Evolutionary conservation across 1,140 invertebrate species (phyloP), one percentile per base, ranked within the genome.

Genomic region (Drosophila ironensis): DNA sequence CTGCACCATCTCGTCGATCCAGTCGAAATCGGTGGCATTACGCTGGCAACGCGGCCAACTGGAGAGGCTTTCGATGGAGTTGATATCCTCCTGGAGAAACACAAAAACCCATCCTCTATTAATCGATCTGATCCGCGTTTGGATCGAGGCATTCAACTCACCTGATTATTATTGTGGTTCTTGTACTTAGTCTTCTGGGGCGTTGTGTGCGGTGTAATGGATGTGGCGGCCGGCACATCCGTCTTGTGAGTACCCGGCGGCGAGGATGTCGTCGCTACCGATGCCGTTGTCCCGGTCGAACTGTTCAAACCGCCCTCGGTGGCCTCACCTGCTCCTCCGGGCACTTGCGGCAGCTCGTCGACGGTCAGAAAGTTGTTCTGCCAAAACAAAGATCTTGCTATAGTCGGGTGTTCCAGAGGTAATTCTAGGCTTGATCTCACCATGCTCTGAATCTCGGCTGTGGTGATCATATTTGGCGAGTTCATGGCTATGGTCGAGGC

Each of bases 51-150:
- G 38, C 11, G 70, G 59, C 5, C 56, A 74, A 52, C 84, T 88
- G 9, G 74, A 59, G 54, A 89, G 64, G 60, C 88, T 89, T 41
- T 89, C 84, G 14, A 89, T 89, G 1, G 88, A 89, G 66, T 89
- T 89, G 11, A 89, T 82, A 24, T 89, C 88, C 53, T 86, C 88
- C 88, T 89, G 27, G 16, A 5, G 19, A 0, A 16, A 9, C 0
- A 17, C n/a, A n/a, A n/a, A n/a, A n/a, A n/a, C n/a, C n/a, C n/a
- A n/a, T n/a, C n/a, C n/a, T n/a, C n/a, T n/a, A n/a, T n/a, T n/a
- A 33, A n/a, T 38, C 28, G 14, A 37, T 48, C 9, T n/a, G 1
- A n/a, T n/a, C 11, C 1, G 5, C 28, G n/a, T 2, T 30, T 30
- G 28, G 3, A 4, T 4, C 8, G 11, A 11, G 2, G 8, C 9